phyloP scores from a whole-genome alignment of 2,888 invertebrate species.

The Embidobia sp. region DNA sequence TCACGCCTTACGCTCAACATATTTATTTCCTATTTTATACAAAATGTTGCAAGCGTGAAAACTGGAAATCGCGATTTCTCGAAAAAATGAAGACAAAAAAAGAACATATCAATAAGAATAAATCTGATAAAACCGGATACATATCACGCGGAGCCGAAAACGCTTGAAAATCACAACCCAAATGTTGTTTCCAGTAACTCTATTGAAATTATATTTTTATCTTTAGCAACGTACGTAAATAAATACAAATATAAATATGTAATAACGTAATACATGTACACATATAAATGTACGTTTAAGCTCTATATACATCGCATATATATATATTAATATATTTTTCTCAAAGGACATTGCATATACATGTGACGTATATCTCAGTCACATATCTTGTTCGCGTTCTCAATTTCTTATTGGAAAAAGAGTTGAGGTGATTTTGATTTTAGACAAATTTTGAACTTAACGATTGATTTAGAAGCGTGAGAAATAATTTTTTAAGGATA shows the following conservation, averaged over 20 bases:
- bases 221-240: conserved; percentile 72
- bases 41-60: too few species aligned
- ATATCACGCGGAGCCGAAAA: conserved; percentile 76
- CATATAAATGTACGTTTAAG: conserved; percentile 34
- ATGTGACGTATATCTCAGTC: not conserved
- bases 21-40: too few species aligned
- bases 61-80: too few species aligned
- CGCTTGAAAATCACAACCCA: conserved; percentile 74
- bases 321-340: conserved; percentile 33
- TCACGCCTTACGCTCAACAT: too few species aligned
- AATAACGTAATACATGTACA: conserved; percentile 17
- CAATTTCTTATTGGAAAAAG: too few species aligned
- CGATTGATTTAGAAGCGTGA: too few species aligned
- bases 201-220: conserved; percentile 79
- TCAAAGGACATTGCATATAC: conserved; percentile 11
- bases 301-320: conserved; percentile 36
- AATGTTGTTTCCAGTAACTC: conserved; percentile 73
- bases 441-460: not conserved
- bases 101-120: too few species aligned
- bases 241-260: conserved; percentile 40
- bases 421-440: too few species aligned
- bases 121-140: too few species aligned
- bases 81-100: too few species aligned
- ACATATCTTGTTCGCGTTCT: too few species aligned
- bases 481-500: too few species aligned